Conservation (phyloP, 2,113 vertebrate species). For the Ophiodon elongatus region DNA sequence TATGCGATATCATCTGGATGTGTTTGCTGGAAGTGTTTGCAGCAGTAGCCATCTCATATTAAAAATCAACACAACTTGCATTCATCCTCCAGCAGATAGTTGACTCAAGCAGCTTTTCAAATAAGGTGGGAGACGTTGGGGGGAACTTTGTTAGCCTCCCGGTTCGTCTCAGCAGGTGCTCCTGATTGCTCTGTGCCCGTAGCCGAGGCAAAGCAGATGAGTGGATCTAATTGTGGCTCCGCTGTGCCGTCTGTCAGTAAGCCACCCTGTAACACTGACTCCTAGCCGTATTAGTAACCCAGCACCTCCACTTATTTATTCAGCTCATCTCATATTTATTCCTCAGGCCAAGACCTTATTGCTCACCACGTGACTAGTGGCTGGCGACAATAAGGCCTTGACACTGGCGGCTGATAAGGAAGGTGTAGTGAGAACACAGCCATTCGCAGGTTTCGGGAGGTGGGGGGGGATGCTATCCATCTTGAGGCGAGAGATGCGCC, state of each 20-base stretch:
- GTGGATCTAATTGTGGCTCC: conserved; percentile 48
- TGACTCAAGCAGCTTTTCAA: conserved; percentile 44
- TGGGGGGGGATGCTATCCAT: conserved; percentile 49
- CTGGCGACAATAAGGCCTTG: conserved; percentile 34
- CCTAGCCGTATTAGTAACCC: conserved; percentile 60
- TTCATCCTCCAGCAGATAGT: conserved; percentile 35
- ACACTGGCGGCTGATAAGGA: conserved; percentile 61
- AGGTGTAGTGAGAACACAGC: conserved; percentile 31
- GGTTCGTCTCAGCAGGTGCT: conserved; percentile 30
- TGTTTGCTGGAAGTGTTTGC: conserved; percentile 9
- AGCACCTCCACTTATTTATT: conserved; percentile 69
- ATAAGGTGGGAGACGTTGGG: conserved; percentile 37
- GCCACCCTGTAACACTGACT: conserved; percentile 36
- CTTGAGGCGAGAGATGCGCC: conserved; percentile 62
- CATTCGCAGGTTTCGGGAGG: conserved; percentile 29
- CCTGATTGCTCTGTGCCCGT: conserved; percentile 25
- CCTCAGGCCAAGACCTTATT: conserved; percentile 58
- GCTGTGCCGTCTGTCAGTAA: conserved; percentile 38
- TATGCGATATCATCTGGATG: not conserved
- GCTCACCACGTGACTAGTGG: conserved; percentile 23
- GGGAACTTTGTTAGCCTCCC: conserved; percentile 50
- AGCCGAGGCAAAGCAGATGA: conserved; percentile 31
- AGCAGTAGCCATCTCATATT: conserved; percentile 22
- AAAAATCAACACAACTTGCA: conserved; percentile 11
- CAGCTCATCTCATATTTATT: conserved; percentile 67